Evolutionary conservation across 2,888 invertebrate species (phyloP), one percentile per base, ranked within the genome.

Genomic region (Lochmaea crataegi): DNA sequence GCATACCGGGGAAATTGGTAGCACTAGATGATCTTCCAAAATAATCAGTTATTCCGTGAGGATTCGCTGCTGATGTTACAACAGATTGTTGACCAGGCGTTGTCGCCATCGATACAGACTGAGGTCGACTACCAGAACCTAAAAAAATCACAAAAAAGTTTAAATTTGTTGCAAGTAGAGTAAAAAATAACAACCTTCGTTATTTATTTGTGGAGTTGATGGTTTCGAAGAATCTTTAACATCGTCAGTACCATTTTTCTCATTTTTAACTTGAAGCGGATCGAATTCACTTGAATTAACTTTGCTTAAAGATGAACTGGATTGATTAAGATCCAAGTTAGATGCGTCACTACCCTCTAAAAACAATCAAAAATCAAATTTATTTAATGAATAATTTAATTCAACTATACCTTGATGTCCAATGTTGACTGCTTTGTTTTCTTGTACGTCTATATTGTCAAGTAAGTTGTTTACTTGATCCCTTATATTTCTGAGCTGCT

Each of bases 391-490:
- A 7, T 7, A 38, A 38, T 38, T 38, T 38, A 51, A 38, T 68
- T 32, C 4, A 10, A 45, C 26, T 41, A 71, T 78, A 82, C 82
- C 81, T 76, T 77, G 77, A 69, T 75, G 75, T 48, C 72, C 68
- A 60, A 75, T 73, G 61, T 75, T 74, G 26, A 76, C 71, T 60
- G 74, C 68, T 58, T 75, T 77, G 73, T 68, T 77, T 70, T 80
- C 81, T 65, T 76, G 75, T 70, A 77, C 77, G 81, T 90, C 90
- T 65, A 92, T 84, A 22, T 87, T 85, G 82, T 92, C 92, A 77
- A 92, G 84, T 67, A 92, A 81, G 72, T 86, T 86, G 81, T 90
- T 90, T 5, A 91, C 90, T 81, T 88, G 87, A 84, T 92, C 90
- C 73, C 92, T 86, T 76, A 92, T 89, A 71, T 75, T 83, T 76